Evolutionary conservation across 1,140 invertebrate genomes (phyloP), one percentile per base, ranked within the genome.

Genomic region (Megalopta genalis): DNA sequence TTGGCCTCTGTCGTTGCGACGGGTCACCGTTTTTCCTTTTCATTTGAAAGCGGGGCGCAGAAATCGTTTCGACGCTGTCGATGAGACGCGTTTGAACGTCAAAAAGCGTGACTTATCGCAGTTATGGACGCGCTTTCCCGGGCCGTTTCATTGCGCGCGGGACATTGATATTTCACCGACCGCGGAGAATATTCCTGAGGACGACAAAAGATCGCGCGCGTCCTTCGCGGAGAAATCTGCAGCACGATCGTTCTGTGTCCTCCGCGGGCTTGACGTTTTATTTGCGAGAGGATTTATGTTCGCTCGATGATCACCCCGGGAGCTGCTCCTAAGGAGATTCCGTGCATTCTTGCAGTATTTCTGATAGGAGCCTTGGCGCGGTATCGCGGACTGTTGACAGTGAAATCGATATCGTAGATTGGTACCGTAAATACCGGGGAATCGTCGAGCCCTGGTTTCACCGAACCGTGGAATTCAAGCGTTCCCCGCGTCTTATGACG

Each of bases 351-450:
- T 16, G 18, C 7, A 8, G n/a, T 37, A 63, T 39, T 42, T 57
- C 37, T n/a, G 73, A 57, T 21, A 21, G 25, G 16, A 49, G n/a
- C 4, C 49, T 5, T 21, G 18, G 8, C 23, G 4, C 37, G 27
- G 14, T 21, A 54, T 39, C 8, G 2, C 21, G 27, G 16, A 27
- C 10, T 68, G 66, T 54, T 68, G 49, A 68, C 66, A 32, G 16
- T n/a, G 25, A 32, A 54, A 68, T 68, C 66, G n/a, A 69, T 69
- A 69, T 46, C 39, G 16, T 27, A 21, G 49, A 69, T 69, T 57
- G 67, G 27, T 69, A 57, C 49, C 67, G 67, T 57, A 69, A 69
- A 69, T 25, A 69, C 46, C 23, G 10, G 16, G 12, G 18, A 12
- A n/a, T 57, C 67, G 21, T 68, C 67, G 27, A 57, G 49, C 67